Evolutionary conservation across 1,140 invertebrate genomes (phyloP), one percentile per base, ranked within the genome.

Genomic region (Drosophila sturtevanti): DNA sequence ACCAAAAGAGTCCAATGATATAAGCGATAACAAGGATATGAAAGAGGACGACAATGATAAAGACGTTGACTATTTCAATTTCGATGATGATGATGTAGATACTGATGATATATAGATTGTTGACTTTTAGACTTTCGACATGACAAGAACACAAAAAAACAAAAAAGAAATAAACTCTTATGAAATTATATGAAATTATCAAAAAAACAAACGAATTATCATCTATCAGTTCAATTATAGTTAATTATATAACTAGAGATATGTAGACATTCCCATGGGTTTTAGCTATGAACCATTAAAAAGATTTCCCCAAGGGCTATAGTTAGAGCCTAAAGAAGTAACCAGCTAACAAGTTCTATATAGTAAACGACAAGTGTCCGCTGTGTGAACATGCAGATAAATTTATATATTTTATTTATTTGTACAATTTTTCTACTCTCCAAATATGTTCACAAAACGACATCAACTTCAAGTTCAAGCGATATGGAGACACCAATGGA

Each of bases 61-160:
- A 11, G 64, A 84, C 18, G 44, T 84, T 1, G 84, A 87, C 31
- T 89, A 84, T 55, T 87, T 87, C 21, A 63, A 37, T 51, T 87
- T 85, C 52, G 82, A 84, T 14, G 84, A 73, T 54, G 55, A 52
- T 35, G 34, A 71, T 61, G 41, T 4, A 4, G 37, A 38, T 38
- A 38, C 12, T 5, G 37, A 38, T 48, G 16, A 48, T 48, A 48
- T 48, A 21, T 48, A 21, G 21, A 60, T 38, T 22, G 48, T 63
- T 52, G 67, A 71, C 62, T 64, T 67, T 68, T 62, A 62, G 54
- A 68, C 68, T 77, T 34, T 68, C 77, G 68, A 52, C 73, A 21
- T 41, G 68, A 84, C 27, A 31, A 31, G 5, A 77, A 61, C 65
- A 74, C 31, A 44, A 24, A 41, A 60, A 41, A 3, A 48, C 4